Base-by-base conservation (phyloP, 2,113 vertebrate species). In the Salvelinus fontinalis region DNA sequence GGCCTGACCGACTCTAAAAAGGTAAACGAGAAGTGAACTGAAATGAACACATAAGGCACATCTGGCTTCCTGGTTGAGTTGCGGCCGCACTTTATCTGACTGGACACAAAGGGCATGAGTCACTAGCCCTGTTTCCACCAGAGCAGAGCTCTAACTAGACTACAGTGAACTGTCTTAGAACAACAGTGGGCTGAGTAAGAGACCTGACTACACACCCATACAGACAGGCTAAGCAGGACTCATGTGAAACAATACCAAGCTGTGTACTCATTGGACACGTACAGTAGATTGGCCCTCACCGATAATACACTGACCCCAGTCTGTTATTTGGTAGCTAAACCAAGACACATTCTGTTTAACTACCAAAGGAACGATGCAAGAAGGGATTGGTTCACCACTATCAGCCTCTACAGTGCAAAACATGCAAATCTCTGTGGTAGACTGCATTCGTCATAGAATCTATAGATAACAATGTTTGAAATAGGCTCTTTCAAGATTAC, bases 321-420 rank as follows among this genome's bases (percentile, higher is more conserved):
- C 8, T 44, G 39, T 44, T 44, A 11, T 44, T 11, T 44, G 39
- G 39, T 44, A 44, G 39, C 51, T 31, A 79, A 68, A 78, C 57
- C 75, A 80, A 85, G 83, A 85, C 83, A 27, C 62, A 74, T 79
- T 73, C 80, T 72, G 27, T 27, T 72, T 59, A 57, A 76, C 81
- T 81, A 79, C 83, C 87, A 78, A 49, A 82, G 81, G 44, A 81
- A 85, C 87, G 77, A 79, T 71, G 84, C 81, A 86, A 75, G 72
- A 80, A 86, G 85, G 86, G 88, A 86, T 81, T 85, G 80, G 67
- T 2, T 74, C 76, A 78, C 83, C 88, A 82, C 86, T 59, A 79
- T 84, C 79, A 62, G 79, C 57, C 44, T 82, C 2, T 90, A 84
- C 86, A 86, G 77, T 77, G 71, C 65, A 81, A 87, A 81, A 86